These are phyloP conservation scores for Sporophila hypoxantha DNA, from an alignment of 2,113 vertebrate species.

Conservation along the genomic window DNA sequence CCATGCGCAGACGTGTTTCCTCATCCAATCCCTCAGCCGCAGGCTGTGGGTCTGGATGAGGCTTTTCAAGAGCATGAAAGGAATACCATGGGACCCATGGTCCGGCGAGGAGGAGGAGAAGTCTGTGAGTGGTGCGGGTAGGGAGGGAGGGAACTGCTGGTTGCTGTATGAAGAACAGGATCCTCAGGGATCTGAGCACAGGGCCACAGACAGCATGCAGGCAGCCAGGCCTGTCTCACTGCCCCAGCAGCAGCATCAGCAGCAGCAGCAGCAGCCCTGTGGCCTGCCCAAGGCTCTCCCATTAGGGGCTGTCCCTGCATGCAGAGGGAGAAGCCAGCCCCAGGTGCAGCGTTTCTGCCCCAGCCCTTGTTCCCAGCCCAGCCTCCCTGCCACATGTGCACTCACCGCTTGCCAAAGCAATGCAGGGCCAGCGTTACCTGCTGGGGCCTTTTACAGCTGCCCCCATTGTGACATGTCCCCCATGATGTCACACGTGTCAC, in stretches of 20 bases:
- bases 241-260: no score
- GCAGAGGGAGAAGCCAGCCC: background rate
- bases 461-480: background rate
- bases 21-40: no score
- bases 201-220: background rate
- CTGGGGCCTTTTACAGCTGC: background rate
- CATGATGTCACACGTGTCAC: background rate
- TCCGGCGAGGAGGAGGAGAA: no score
- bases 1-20: no score
- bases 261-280: no score
- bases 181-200: background rate
- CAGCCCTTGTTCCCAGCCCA: background rate
- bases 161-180: no score
- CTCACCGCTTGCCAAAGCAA: background rate
- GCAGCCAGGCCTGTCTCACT: background rate
- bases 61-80: no score
- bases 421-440: background rate
- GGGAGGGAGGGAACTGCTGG: no score
- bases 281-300: background rate
- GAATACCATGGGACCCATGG: no score
- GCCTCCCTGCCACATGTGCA: background rate
- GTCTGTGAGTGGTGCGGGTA: no score
- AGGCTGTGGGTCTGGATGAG: no score
- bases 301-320: background rate
- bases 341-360: accelerated